These are phyloP conservation scores for Drosophila mayri DNA, from an alignment of 1,140 invertebrate species.

Conservation along the genomic window DNA sequence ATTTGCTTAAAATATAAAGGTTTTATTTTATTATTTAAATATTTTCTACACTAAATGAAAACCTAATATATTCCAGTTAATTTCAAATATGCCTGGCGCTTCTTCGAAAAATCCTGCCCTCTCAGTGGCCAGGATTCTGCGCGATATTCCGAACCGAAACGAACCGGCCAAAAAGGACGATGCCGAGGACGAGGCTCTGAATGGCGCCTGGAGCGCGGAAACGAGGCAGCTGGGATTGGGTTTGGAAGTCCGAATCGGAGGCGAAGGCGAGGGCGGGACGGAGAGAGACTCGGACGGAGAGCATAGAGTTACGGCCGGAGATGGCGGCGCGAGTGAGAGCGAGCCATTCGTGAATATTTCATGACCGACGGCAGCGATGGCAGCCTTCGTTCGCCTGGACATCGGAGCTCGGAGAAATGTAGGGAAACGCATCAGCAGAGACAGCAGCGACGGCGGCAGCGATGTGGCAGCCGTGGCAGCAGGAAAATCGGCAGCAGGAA, in stretches of 20 bases:
- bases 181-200: constrained; percentile 30
- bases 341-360: constrained; percentile 83
- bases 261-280: constrained; percentile 26
- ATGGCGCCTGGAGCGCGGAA: constrained; percentile 53
- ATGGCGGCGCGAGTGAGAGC: constrained; percentile 72
- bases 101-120: constrained; percentile 28
- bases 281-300: constrained; percentile 55
- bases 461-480: constrained; percentile 22
- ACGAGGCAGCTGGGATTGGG: constrained; percentile 34
- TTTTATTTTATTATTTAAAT: not conserved
- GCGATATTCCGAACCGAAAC: constrained; percentile 51
- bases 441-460: constrained; percentile 17
- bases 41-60: not conserved
- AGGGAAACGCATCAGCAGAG: constrained; percentile 66
- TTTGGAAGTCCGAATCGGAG: constrained; percentile 16
- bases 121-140: constrained; percentile 58
- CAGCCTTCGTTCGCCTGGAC: constrained; percentile 44
- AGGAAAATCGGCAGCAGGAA: constrained; percentile 44
- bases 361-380: constrained; percentile 69
- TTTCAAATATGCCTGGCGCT: constrained; percentile 54
- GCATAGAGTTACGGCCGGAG: constrained; percentile 27
- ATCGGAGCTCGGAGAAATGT: constrained; percentile 63
- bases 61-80: not conserved
- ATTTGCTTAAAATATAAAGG: not conserved
- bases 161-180: constrained; percentile 44